These are phyloP conservation scores for Cyprinodon tularosa DNA, from an alignment of 2,113 vertebrate genomes.

Conservation along the genomic window DNA sequence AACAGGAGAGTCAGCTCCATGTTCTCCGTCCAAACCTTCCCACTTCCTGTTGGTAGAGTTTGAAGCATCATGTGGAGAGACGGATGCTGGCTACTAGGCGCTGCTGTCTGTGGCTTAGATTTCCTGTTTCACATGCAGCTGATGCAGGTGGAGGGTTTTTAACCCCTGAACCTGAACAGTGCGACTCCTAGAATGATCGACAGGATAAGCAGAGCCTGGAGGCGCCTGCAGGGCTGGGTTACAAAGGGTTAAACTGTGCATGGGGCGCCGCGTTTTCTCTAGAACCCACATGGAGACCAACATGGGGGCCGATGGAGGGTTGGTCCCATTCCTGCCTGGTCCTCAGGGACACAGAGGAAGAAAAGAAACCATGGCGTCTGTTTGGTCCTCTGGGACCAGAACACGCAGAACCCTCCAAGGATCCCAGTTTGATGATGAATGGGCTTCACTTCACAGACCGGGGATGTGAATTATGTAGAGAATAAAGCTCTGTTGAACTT, in stretches of 20 bases:
- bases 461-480: conserved; percentile 35
- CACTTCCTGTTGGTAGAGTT: too few species aligned
- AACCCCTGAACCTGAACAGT: not conserved
- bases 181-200: not conserved
- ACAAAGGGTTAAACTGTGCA: conserved; percentile 36
- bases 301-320: conserved; percentile 16
- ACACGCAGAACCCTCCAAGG: conserved; percentile 20
- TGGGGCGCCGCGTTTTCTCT: conserved; percentile 16
- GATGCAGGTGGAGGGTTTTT: conserved; percentile 46
- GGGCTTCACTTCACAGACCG: conserved; percentile 48
- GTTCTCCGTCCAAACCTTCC: too few species aligned
- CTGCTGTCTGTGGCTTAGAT: conserved; percentile 39
- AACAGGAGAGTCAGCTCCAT: too few species aligned
- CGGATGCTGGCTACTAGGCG: not conserved
- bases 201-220: not conserved
- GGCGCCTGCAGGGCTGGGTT: conserved; percentile 21
- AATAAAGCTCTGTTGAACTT: conserved; percentile 60
- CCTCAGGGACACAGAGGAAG: conserved; percentile 1
- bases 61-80: too few species aligned
- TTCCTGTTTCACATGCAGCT: conserved; percentile 40
- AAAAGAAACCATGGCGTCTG: conserved; percentile 3
- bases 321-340: conserved; percentile 16
- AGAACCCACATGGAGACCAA: conserved; percentile 14
- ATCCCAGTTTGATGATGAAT: conserved; percentile 42
- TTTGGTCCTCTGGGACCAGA: conserved; percentile 56